Conservation (phyloP, 2,888 invertebrate genomes). For the Epiblema foenella region DNA sequence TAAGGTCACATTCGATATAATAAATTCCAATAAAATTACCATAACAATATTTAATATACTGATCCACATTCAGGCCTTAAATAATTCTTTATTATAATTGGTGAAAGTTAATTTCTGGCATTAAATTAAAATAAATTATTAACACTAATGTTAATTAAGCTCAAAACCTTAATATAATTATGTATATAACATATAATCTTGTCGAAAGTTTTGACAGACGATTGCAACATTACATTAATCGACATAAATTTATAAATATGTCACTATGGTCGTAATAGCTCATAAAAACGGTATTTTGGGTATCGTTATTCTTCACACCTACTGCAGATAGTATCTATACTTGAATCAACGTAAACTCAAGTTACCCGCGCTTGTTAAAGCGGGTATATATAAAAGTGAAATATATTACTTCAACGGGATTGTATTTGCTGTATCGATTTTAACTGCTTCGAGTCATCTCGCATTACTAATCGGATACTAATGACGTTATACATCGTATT, state of each 20-base stretch:
- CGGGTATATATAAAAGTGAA: conserved; percentile 64
- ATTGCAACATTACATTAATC: conserved; percentile 37
- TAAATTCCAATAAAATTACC: conserved; percentile 61
- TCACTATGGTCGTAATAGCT: conserved; percentile 40
- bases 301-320: conserved; percentile 57
- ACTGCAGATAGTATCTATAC: conserved; percentile 54
- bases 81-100: conserved; percentile 50
- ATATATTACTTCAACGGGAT: conserved; percentile 61
- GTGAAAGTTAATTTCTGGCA: conserved; percentile 47
- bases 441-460: conserved; percentile 60
- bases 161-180: conserved; percentile 29
- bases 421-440: conserved; percentile 43
- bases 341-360: conserved; percentile 52
- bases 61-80: conserved; percentile 57
- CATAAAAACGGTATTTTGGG: conserved; percentile 48
- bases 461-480: conserved; percentile 75
- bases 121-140: conserved; percentile 45
- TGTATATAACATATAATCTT: conserved; percentile 28
- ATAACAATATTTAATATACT: conserved; percentile 60
- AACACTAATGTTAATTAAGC: conserved; percentile 26
- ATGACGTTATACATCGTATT: conserved; percentile 61
- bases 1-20: conserved; percentile 42
- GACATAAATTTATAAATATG: conserved; percentile 39
- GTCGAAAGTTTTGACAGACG: conserved; percentile 39
- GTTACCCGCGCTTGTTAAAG: conserved; percentile 58